Evolutionary conservation across 92 coral and sea anemone genomes (phyloP).

Genomic region (Phenganax marumi): DNA sequence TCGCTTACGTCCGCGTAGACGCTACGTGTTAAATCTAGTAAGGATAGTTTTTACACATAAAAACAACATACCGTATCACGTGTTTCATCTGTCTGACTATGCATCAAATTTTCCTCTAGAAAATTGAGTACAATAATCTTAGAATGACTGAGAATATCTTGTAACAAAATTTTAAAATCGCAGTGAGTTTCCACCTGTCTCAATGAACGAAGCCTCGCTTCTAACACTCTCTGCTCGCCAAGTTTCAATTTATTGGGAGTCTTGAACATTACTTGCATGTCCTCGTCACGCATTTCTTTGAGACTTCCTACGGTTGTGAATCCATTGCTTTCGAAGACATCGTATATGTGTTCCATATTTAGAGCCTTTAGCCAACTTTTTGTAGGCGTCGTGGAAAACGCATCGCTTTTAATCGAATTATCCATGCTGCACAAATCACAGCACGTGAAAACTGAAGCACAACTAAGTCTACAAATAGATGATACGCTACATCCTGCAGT

Average conservation of each 20-base stretch:
- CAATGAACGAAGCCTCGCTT: conserved; percentile 1
- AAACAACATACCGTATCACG: background rate
- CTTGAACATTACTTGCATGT: background rate
- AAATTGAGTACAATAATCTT: no score
- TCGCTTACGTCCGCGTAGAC: no score
- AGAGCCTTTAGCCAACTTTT: background rate
- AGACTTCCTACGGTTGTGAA: conserved; percentile 20
- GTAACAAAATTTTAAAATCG: background rate
- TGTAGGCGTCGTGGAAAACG: conserved; percentile 14
- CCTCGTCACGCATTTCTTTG: conserved; percentile 11
- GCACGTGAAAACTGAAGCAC: background rate
- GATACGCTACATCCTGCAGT: background rate
- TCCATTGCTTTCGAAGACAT: background rate
- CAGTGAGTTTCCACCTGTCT: background rate
- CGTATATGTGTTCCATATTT: background rate
- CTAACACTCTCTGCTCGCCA: conserved; percentile 15
- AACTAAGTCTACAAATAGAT: background rate
- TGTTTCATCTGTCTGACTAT: no score
- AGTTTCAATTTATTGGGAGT: conserved; percentile 16
- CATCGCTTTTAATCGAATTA: background rate
- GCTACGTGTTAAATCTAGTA: no score
- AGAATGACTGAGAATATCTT: no score
- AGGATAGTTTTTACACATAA: no score
- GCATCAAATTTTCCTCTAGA: no score
- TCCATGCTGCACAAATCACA: background rate